Percentiles rank a stretch among this genome's conserved stretches.
These are phyloP conservation scores for Synergus umbraculus DNA, from an alignment of 2,888 invertebrate genomes.

Conservation along the genomic window DNA sequence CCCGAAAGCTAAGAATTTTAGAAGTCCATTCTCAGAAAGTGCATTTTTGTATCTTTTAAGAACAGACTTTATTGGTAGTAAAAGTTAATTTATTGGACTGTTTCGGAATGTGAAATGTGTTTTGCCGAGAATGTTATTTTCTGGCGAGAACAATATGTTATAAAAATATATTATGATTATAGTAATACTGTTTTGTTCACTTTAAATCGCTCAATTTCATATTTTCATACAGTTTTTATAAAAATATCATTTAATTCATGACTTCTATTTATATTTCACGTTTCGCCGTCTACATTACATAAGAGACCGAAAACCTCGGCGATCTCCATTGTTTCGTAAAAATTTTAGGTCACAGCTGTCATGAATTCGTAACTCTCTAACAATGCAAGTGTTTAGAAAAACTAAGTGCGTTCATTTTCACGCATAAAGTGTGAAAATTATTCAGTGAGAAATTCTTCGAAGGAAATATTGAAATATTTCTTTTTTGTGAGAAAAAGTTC, in stretches of 20 bases:
- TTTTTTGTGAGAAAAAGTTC: not conserved
- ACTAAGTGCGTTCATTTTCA: conserved; percentile 25
- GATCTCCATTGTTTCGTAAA: conserved; percentile 33
- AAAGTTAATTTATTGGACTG: not conserved
- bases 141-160: not conserved
- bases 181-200: not conserved
- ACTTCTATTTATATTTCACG: conserved; percentile 29
- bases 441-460: conserved; percentile 2
- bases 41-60: not conserved
- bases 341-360: conserved; percentile 37
- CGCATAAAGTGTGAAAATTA: not conserved
- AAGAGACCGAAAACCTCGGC: conserved; percentile 20
- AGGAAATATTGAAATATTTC: not conserved
- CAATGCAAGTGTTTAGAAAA: conserved; percentile 29
- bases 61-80: not conserved
- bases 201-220: not conserved
- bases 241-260: conserved; percentile 5
- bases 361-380: conserved; percentile 28
- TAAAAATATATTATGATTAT: not conserved
- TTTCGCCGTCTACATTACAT: conserved; percentile 21
- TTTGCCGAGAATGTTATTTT: not conserved
- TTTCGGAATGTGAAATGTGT: not conserved
- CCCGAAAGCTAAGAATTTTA: not conserved
- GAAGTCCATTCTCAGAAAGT: not conserved
- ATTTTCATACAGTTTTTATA: conserved; percentile 16